phyloP scores from a whole-genome alignment of 2,113 vertebrate species.

The Kryptolebias marmoratus region DNA sequence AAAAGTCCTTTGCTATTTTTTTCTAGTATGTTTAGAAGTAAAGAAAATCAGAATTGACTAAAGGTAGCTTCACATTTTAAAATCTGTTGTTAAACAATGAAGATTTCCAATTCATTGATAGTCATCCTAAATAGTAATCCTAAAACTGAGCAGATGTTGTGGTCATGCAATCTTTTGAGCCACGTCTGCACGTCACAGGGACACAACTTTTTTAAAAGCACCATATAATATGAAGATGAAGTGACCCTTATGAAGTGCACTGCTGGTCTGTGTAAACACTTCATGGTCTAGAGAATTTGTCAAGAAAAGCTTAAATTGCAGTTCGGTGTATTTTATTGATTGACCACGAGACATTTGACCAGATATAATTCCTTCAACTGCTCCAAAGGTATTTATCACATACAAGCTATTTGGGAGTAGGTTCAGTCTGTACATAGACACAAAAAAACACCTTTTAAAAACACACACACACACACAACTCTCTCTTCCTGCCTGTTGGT shows the following conservation, averaged over 20 bases:
- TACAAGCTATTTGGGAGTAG: background rate
- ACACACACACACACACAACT: conserved; percentile 4
- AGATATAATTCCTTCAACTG: background rate
- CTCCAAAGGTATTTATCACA: background rate
- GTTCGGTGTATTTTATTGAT: conserved; percentile 8
- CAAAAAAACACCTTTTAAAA: background rate
- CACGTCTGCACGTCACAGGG: conserved; percentile 22
- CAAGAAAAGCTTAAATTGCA: conserved; percentile 5
- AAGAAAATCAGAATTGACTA: no score
- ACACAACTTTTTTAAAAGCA: conserved; percentile 10
- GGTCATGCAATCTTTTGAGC: conserved; percentile 36
- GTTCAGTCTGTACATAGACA: background rate
- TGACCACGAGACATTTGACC: background rate
- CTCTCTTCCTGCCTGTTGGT: conserved; percentile 9
- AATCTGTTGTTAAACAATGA: conserved; percentile 26
- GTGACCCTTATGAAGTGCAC: conserved; percentile 13
- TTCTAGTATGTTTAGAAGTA: conserved; percentile 5
- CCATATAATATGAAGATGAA: background rate
- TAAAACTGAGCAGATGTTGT: conserved; percentile 53
- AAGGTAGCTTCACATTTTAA: background rate
- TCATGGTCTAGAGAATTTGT: conserved; percentile 14
- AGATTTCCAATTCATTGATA: conserved; percentile 31
- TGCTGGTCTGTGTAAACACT: conserved; percentile 15
- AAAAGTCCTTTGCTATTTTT: no score
- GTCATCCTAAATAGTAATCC: conserved; percentile 14